Conservation (phyloP, 2,113 vertebrate species). For the Leptodactylus fuscus region DNA sequence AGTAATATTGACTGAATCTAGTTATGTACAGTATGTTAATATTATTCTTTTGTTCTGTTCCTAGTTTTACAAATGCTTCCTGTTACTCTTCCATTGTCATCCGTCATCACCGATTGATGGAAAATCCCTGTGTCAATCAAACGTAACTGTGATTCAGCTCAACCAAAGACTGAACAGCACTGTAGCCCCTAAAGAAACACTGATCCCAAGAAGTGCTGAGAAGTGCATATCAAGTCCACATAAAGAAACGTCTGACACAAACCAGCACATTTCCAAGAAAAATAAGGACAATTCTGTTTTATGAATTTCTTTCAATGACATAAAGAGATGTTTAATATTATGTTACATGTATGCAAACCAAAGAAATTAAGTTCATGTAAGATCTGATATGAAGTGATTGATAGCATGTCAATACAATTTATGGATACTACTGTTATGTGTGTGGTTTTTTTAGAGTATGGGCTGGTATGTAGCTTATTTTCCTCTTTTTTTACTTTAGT, state of each 20-base stretch:
- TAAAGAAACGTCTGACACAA: slow-evolving; percentile 41
- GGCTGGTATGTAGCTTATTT: too few species aligned
- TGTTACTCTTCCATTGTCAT: slow-evolving; percentile 76
- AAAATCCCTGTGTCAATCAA: slow-evolving; percentile 70
- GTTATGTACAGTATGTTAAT: not conserved
- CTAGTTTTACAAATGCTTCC: slow-evolving; percentile 85
- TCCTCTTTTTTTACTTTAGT: too few species aligned
- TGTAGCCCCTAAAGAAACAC: slow-evolving; percentile 34
- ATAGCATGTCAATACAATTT: not conserved
- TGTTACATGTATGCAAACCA: not conserved
- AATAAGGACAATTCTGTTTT: slow-evolving; percentile 54
- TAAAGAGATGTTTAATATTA: not conserved
- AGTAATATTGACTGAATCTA: not conserved
- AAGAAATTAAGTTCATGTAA: not conserved
- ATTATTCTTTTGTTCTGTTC: slow-evolving; percentile 41
- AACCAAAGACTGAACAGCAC: slow-evolving; percentile 53
- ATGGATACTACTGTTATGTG: not conserved
- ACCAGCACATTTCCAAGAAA: not conserved
- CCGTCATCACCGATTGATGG: slow-evolving; percentile 62
- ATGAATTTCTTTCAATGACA: not conserved
- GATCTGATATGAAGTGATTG: not conserved
- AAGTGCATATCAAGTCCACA: slow-evolving; percentile 42
- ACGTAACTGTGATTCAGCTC: slow-evolving; percentile 74
- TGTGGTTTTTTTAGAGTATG: too few species aligned
- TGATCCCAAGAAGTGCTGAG: not conserved